Conservation (phyloP, 2,888 invertebrate species). For the Drosophila quinaria region DNA sequence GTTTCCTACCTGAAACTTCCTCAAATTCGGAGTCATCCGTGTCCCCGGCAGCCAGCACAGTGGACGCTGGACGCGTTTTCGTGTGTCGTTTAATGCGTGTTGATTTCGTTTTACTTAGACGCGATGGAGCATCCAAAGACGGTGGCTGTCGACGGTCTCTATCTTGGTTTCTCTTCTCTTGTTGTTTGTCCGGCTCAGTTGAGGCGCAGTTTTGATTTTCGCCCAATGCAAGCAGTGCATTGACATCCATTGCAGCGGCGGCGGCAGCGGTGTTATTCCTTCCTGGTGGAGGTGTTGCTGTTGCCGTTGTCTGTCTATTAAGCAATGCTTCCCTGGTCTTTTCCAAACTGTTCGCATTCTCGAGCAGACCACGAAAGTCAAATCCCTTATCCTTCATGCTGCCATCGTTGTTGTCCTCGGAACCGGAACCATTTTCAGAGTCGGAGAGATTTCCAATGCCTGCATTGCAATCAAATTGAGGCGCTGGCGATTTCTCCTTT, state of each 20-base stretch:
- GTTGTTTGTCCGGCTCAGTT: conserved; percentile 48
- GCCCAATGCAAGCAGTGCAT: conserved; percentile 89
- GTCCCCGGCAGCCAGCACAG: conserved; percentile 84
- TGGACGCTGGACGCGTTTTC: conserved; percentile 81
- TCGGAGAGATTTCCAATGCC: conserved; percentile 81
- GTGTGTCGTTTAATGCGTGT: conserved; percentile 82
- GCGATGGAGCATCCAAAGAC: conserved; percentile 63
- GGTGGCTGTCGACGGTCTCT: conserved; percentile 48
- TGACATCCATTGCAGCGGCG: conserved; percentile 86
- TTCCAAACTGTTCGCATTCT: conserved; percentile 88
- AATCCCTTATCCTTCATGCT: conserved; percentile 75
- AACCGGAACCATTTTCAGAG: conserved; percentile 82
- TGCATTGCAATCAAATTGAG: conserved; percentile 84
- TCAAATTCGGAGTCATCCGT: conserved; percentile 90
- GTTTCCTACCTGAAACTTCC: conserved; percentile 89
- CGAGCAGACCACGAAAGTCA: conserved; percentile 87
- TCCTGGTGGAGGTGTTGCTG: conserved; percentile 30
- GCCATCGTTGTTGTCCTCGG: conserved; percentile 81
- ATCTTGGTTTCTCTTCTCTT: neutral
- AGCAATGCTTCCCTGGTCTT: conserved; percentile 87
- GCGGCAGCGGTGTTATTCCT: conserved; percentile 59
- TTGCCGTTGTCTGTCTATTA: conserved; percentile 58
- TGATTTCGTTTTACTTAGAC: conserved; percentile 80
- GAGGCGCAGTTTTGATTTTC: conserved; percentile 85
- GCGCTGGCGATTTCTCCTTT: conserved; percentile 66